Percentiles rank a stretch among this genome's conserved stretches.
phyloP scores from a whole-genome alignment of 1,140 invertebrate species.

The Pomacea maculata region DNA sequence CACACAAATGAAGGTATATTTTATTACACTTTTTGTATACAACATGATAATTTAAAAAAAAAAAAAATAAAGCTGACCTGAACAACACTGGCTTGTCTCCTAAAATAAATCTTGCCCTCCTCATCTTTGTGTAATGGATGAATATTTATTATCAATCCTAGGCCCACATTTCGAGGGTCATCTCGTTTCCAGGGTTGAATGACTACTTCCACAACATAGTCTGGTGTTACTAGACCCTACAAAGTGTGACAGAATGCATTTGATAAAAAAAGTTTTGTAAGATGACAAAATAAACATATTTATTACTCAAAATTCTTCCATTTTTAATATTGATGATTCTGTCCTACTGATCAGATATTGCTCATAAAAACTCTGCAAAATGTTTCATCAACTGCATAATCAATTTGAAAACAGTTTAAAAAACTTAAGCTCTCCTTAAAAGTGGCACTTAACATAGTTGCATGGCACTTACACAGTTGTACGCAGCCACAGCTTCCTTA shows the following conservation, averaged over 20 bases:
- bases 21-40: no score
- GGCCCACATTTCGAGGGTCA: conserved; percentile 32
- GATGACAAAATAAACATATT: background rate
- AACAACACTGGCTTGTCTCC: conserved; percentile 44
- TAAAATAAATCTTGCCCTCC: conserved; percentile 46
- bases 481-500: conserved; percentile 39
- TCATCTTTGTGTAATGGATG: conserved; percentile 51
- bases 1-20: no score
- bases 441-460: conserved; percentile 28
- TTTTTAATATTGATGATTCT: no score
- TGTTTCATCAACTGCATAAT: background rate
- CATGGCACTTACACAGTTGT: conserved; percentile 41
- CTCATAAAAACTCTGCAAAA: no score
- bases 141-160: conserved; percentile 34
- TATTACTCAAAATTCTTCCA: no score
- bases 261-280: background rate
- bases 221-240: conserved; percentile 33
- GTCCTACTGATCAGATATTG: no score
- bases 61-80: conserved; percentile 30
- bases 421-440: background rate
- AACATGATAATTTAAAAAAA: no score
- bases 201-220: conserved; percentile 49
- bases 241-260: background rate
- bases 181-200: conserved; percentile 49
- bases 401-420: background rate